A percentile compares a stretch with the other conserved stretches of the same genome.
These are phyloP conservation scores for Tauraco erythrolophus DNA, from an alignment of 2,113 vertebrate species.

Conservation along the genomic window DNA sequence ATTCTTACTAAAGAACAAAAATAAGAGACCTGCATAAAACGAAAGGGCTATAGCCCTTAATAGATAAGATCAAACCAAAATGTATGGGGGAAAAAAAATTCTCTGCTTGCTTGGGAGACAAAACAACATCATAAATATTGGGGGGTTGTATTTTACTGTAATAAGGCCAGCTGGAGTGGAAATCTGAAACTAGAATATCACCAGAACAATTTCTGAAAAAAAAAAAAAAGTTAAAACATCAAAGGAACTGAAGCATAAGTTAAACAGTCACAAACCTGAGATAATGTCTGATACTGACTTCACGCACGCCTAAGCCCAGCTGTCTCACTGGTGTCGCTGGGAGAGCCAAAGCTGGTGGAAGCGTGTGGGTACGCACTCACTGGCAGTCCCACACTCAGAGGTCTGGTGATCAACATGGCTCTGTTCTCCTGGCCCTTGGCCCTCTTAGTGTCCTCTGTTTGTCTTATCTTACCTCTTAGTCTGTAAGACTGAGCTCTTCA, in stretches of 20 bases:
- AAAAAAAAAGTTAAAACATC: not conserved
- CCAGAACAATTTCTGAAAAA: not conserved
- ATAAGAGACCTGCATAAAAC: not conserved
- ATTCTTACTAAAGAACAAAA: not conserved
- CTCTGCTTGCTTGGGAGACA: not conserved
- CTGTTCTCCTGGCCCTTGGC: not conserved
- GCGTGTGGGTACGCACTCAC: accelerated
- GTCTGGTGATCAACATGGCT: not conserved
- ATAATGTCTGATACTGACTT: not conserved
- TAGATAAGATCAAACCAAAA: conserved; percentile 35
- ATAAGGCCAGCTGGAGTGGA: not conserved
- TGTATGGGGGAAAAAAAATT: not conserved
- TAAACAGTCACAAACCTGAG: not conserved
- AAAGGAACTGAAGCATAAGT: not conserved
- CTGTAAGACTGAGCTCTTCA: not conserved
- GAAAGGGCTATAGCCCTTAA: not conserved
- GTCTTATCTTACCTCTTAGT: not conserved
- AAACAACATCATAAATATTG: conserved; percentile 7
- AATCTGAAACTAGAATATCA: not conserved
- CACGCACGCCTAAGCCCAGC: not conserved
- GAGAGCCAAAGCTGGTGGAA: not conserved
- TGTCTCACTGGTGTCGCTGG: not conserved
- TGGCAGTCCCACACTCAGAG: not conserved
- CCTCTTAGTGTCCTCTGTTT: not conserved
- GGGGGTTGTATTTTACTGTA: not conserved